Base-by-base conservation (phyloP, 2,888 invertebrate species). In the Ellobium chinense region DNA sequence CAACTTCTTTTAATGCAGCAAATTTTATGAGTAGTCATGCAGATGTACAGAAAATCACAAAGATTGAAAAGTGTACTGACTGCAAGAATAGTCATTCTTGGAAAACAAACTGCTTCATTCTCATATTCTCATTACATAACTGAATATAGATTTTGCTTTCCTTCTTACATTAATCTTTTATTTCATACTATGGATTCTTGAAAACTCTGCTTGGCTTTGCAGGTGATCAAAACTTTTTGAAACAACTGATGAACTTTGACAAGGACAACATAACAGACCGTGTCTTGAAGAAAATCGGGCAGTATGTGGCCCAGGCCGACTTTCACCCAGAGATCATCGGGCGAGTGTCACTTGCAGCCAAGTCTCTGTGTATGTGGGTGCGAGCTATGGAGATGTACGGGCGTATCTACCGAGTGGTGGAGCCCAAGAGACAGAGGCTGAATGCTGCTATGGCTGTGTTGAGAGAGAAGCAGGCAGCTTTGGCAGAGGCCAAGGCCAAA, bases 361-460 rank as follows among this genome's bases (percentile, higher is more conserved):
- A 97, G 93, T 97, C 97, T 1, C 94, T 98, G 34, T 97, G 97
- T 91, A 95, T 96, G 90, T 98, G 98, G 98, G 97, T 92, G 27
- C 94, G 96, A 82, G 97, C 97, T 1, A 97, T 98, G 92, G 97
- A 98, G 92, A 96, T 97, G 91, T 98, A 98, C 91, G 97, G 96
- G 2, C 96, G 96, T 93, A 96, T 97, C 63, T 97, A 95, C 94
- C 85, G 93, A 54, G 93, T 93, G 87, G 97, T 97, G 0, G 97
- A 96, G 78, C 97, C 97, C 0, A 97, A 98, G 91, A 95, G 97
- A 89, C 96, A 96, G 86, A 96, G 96, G 88, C 93, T 97, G 27
- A 95, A 96, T 83, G 95, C 95, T 86, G 97, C 97, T 0, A 92
- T 96, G 90, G 94, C 95, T 62, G 96, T 96, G 0, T 93, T 97